These are phyloP conservation scores for Aegotheles bennettii DNA, from an alignment of 2,113 vertebrate genomes.

Conservation along the genomic window DNA sequence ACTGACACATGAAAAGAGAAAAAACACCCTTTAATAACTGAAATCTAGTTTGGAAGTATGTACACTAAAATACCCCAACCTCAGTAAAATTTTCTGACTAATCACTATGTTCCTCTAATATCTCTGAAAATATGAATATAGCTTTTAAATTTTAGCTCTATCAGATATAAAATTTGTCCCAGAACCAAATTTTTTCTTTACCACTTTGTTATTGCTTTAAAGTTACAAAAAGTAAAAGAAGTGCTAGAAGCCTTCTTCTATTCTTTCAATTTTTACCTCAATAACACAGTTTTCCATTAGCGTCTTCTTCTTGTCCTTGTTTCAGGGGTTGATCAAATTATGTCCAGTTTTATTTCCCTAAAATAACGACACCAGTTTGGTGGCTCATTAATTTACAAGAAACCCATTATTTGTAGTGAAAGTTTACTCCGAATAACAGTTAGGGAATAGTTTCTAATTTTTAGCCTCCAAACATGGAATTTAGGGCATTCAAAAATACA, in stretches of 20 bases:
- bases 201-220: not conserved
- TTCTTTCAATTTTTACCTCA: not conserved
- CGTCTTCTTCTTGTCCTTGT: not conserved
- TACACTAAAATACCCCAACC: not conserved
- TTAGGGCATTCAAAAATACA: accelerated
- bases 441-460: not conserved
- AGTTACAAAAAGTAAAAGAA: not conserved
- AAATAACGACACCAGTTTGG: not conserved
- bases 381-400: not conserved
- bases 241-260: not conserved
- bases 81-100: not conserved
- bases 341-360: not conserved
- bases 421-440: not conserved
- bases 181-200: not conserved
- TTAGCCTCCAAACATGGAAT: not conserved
- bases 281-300: not conserved
- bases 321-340: not conserved
- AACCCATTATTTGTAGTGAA: not conserved
- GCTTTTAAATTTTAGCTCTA: not conserved
- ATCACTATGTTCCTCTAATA: not conserved
- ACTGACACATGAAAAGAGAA: not conserved
- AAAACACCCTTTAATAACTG: not conserved
- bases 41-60: not conserved
- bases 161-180: not conserved
- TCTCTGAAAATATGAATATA: not conserved